A percentile compares a stretch with the other conserved stretches of the same genome.
These are phyloP conservation scores for Margarornis squamiger DNA, from an alignment of 2,797 vertebrate species.

Conservation along the genomic window DNA sequence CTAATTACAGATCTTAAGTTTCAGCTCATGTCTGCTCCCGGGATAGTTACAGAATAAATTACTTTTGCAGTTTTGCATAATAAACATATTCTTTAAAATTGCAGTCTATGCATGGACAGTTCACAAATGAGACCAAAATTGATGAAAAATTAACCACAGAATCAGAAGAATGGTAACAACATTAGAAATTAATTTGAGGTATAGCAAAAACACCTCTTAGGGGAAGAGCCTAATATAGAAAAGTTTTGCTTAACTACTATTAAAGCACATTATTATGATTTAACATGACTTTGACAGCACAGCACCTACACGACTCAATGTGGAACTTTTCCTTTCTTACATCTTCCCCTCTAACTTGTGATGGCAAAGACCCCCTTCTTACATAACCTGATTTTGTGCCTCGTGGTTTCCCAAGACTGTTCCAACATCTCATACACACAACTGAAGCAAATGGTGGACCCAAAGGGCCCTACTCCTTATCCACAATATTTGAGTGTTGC, in stretches of 20 bases:
- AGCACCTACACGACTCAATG: neutral
- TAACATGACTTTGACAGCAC: neutral
- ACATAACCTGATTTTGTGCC: neutral
- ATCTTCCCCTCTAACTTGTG: neutral
- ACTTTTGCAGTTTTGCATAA: neutral
- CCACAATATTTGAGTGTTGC: neutral
- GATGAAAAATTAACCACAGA: neutral
- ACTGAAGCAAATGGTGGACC: neutral
- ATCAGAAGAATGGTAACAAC: neutral
- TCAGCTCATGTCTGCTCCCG: neutral
- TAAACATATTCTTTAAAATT: neutral
- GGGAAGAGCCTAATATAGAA: neutral
- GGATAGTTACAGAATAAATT: neutral
- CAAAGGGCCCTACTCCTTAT: neutral
- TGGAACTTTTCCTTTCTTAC: neutral
- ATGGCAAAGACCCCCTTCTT: neutral
- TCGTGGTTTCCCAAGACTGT: neutral
- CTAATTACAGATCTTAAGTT: neutral
- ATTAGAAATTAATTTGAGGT: neutral
- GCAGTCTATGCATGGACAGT: neutral
- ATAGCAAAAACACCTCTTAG: neutral
- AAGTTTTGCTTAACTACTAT: neutral
- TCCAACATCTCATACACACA: neutral
- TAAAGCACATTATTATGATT: neutral
- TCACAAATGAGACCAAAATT: neutral